phyloP scores from a whole-genome alignment of 1,140 invertebrate genomes.

The Oncopodura yosiiana region DNA sequence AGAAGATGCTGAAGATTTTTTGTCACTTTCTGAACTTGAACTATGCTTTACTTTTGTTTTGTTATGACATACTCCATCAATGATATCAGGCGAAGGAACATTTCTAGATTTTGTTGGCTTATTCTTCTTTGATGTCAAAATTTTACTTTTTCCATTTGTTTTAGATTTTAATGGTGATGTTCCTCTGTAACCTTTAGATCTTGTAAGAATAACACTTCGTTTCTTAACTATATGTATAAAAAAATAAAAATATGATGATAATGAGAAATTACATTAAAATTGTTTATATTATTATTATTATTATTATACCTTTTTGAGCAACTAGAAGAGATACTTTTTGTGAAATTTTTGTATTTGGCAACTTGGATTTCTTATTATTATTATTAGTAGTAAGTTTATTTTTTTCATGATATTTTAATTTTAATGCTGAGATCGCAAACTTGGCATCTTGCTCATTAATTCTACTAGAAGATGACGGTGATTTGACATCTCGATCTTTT shows the following conservation, averaged over 20 bases:
- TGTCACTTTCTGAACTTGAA: background rate
- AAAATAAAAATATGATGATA: background rate
- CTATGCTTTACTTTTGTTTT: conserved; percentile 4
- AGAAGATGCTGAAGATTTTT: background rate
- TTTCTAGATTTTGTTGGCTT: conserved; percentile 15
- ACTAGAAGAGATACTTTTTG: conserved; percentile 30
- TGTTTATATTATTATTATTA: background rate
- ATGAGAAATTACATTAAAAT: background rate
- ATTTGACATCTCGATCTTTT: background rate
- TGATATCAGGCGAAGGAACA: conserved; percentile 34
- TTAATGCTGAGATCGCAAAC: conserved; percentile 48
- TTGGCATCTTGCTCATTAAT: conserved; percentile 34
- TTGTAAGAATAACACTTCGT: conserved; percentile 8
- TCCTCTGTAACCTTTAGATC: conserved; percentile 4
- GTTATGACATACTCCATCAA: conserved; percentile 20
- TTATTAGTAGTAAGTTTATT: no score
- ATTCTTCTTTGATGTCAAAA: background rate
- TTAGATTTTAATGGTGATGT: background rate
- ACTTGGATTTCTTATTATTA: no score
- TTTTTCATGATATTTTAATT: conserved; percentile 56
- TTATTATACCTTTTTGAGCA: conserved; percentile 36
- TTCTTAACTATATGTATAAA: background rate
- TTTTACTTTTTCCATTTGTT: background rate
- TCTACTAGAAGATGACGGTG: conserved; percentile 3
- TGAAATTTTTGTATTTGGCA: conserved; percentile 43